These are phyloP conservation scores for Caenorhabditis sinica DNA, from an alignment of 2,888 invertebrate genomes.

Conservation along the genomic window DNA sequence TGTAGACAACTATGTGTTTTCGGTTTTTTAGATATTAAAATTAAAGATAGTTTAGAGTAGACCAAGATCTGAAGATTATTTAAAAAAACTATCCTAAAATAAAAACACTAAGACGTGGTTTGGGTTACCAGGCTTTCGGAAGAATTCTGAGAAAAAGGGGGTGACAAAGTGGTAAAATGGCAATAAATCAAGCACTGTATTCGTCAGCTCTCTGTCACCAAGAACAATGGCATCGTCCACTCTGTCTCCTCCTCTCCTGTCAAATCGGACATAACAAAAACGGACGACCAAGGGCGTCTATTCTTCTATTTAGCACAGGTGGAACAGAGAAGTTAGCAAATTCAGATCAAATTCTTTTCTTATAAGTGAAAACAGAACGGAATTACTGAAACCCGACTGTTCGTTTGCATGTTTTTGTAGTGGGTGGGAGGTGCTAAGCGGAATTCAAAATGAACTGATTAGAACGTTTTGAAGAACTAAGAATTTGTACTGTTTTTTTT, in stretches of 20 bases:
- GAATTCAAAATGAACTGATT: conserved; percentile 7
- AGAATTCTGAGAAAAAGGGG: conserved; percentile 5
- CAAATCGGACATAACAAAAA: conserved; percentile 53
- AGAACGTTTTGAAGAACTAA: conserved; percentile 23
- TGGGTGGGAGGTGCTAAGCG: background rate
- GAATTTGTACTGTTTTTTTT: conserved; percentile 21
- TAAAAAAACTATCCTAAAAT: conserved; percentile 4
- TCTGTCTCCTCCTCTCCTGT: conserved; percentile 21
- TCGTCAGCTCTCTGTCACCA: conserved; percentile 49
- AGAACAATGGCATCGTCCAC: conserved; percentile 51
- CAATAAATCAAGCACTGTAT: conserved; percentile 61
- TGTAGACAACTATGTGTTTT: conserved; percentile 6
- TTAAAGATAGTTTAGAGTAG: too few relatives aligned
- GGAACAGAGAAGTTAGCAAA: conserved; percentile 36
- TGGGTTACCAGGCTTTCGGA: background rate
- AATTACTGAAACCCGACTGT: background rate
- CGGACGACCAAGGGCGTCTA: conserved; percentile 46
- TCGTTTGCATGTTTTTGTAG: conserved; percentile 18
- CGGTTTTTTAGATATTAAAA: too few relatives aligned
- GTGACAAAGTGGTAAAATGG: conserved; percentile 38
- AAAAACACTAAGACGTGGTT: too few relatives aligned
- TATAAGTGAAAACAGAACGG: background rate
- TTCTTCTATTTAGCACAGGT: conserved; percentile 20
- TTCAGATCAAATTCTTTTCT: background rate
- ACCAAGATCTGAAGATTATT: background rate